Evolutionary conservation across 1,140 invertebrate genomes (phyloP).

Genomic region (Steinernema khuongi): DNA sequence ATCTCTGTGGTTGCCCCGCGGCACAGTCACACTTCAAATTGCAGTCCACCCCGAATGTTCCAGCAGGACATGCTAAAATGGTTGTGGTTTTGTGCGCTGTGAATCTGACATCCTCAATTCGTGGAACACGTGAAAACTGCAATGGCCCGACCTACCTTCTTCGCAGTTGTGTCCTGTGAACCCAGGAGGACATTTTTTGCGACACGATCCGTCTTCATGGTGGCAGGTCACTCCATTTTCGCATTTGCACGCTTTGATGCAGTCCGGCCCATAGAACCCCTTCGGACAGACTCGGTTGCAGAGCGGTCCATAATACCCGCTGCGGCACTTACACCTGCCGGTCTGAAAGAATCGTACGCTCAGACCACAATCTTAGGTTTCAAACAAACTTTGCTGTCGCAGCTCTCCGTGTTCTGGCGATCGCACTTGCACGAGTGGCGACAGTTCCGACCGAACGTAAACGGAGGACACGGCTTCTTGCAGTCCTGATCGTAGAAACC

Average conservation of each 20-base stretch:
- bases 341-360: constrained; percentile 58
- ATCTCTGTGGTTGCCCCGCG: constrained; percentile 49
- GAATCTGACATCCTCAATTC: no score
- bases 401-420: constrained; percentile 40
- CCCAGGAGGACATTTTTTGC: constrained; percentile 34
- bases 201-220: constrained; percentile 52
- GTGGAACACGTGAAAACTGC: neutral
- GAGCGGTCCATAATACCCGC: constrained; percentile 62
- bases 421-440: constrained; percentile 45
- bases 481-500: constrained; percentile 77
- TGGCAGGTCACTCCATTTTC: constrained; percentile 63
- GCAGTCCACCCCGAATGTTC: constrained; percentile 45
- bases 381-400: constrained; percentile 66
- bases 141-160: constrained; percentile 20
- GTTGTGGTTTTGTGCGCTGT: neutral
- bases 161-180: constrained; percentile 38
- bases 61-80: constrained; percentile 47
- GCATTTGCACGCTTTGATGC: constrained; percentile 78
- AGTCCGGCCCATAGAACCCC: constrained; percentile 67
- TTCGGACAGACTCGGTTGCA: constrained; percentile 44
- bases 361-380: neutral
- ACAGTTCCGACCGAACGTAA: constrained; percentile 50
- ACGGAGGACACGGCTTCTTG: constrained; percentile 61
- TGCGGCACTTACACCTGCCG: constrained; percentile 76
- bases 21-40: constrained; percentile 48